Evolutionary conservation across 2,888 invertebrate species (phyloP).

Genomic region (Lamellibrachia satsuma): DNA sequence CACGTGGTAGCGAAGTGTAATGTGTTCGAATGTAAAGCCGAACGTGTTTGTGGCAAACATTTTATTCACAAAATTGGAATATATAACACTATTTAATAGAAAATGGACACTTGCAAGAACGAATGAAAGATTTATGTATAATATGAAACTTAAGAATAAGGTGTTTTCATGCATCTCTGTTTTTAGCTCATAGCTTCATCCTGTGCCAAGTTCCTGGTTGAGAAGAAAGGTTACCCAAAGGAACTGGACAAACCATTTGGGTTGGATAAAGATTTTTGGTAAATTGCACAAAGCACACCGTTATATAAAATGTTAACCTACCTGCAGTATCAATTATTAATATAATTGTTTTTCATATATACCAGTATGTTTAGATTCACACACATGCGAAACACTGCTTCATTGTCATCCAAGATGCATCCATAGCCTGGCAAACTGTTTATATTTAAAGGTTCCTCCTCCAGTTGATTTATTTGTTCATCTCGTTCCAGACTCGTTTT

Average conservation of each 20-base stretch:
- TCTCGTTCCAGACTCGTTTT: too few relatives aligned
- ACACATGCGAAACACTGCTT: too few relatives aligned
- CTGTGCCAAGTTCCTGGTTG: slow-evolving; percentile 71
- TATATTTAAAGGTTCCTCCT: neutral
- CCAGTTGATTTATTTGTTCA: too few relatives aligned
- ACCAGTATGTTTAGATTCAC: neutral
- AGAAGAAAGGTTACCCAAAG: slow-evolving; percentile 67
- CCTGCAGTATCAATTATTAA: neutral
- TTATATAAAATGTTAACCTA: neutral
- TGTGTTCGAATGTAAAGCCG: too few relatives aligned
- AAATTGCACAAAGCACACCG: slow-evolving; percentile 49
- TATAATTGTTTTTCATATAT: neutral
- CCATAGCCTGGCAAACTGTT: too few relatives aligned
- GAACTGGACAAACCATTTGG: slow-evolving; percentile 66
- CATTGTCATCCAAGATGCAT: too few relatives aligned
- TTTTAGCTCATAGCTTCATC: slow-evolving; percentile 23
- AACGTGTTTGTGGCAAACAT: too few relatives aligned
- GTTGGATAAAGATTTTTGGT: slow-evolving; percentile 73
- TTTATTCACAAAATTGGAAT: too few relatives aligned
- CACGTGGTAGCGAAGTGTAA: too few relatives aligned
- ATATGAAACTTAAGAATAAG: neutral
- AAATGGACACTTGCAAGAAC: neutral
- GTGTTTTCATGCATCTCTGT: neutral
- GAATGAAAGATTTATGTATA: neutral
- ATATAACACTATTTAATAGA: too few relatives aligned